Percentiles rank a stretch among this genome's conserved stretches.
Conservation (phyloP, 2,113 vertebrate genomes). For the Motacilla alba region DNA sequence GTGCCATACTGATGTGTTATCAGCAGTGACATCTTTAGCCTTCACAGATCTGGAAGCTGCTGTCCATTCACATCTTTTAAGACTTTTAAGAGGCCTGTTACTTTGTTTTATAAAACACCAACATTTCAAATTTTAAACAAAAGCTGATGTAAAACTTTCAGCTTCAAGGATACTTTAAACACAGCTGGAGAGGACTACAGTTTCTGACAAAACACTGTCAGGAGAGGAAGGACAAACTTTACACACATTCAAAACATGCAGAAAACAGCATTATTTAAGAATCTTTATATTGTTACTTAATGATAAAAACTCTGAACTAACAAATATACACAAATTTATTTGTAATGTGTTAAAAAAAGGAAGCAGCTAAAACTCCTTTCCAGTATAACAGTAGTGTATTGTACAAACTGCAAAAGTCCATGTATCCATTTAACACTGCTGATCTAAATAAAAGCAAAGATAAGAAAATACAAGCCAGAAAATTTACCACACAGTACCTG, state of each 20-base stretch:
- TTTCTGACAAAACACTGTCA: background rate
- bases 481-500: constrained; percentile 74
- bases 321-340: background rate
- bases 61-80: background rate
- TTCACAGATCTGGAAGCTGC: background rate
- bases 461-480: background rate
- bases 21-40: background rate
- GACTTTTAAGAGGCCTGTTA: background rate
- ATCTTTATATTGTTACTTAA: background rate
- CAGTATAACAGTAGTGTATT: background rate
- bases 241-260: background rate
- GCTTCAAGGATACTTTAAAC: background rate
- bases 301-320: background rate
- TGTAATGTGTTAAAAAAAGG: background rate
- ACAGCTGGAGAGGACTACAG: background rate
- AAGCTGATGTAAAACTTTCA: background rate
- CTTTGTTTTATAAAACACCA: background rate
- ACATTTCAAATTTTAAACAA: background rate
- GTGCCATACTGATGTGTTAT: background rate
- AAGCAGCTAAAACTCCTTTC: background rate
- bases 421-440: background rate
- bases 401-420: background rate
- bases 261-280: background rate
- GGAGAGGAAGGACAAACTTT: background rate
- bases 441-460: background rate